These are phyloP conservation scores for Loripinus fragilis DNA, from an alignment of 2,888 invertebrate species.

Conservation along the genomic window DNA sequence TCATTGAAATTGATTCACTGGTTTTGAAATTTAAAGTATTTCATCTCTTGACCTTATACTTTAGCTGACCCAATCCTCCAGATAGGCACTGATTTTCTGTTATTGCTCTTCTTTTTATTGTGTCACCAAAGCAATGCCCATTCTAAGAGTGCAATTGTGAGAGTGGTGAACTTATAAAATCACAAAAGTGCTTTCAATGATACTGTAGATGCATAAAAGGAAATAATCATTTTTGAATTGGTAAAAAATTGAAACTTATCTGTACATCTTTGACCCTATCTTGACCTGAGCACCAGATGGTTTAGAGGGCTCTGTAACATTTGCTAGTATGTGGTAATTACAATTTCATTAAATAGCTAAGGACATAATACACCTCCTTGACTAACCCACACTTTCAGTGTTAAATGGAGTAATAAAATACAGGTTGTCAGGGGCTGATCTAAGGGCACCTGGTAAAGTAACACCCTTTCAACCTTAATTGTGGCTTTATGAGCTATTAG, in stretches of 20 bases:
- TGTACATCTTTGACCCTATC: neutral
- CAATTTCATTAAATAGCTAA: slow-evolving; percentile 32
- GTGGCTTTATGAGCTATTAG: slow-evolving; percentile 13
- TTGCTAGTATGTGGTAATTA: slow-evolving; percentile 41
- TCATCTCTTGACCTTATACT: slow-evolving; percentile 16
- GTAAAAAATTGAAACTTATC: no score
- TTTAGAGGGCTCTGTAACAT: slow-evolving; percentile 17
- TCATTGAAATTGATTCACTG: slow-evolving; percentile 16
- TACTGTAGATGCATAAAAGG: no score
- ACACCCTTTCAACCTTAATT: slow-evolving; percentile 14
- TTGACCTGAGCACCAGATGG: slow-evolving; percentile 17
- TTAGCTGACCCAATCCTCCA: neutral
- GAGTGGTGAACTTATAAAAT: no score
- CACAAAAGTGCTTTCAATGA: no score
- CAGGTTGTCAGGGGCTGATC: slow-evolving; percentile 11
- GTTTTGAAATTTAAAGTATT: slow-evolving; percentile 14
- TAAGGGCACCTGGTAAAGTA: slow-evolving; percentile 20
- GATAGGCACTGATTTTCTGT: no score
- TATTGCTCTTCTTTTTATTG: no score
- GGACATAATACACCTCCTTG: slow-evolving; percentile 33
- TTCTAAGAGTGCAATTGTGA: no score
- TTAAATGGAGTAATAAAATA: slow-evolving; percentile 25
- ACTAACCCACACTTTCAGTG: slow-evolving; percentile 19
- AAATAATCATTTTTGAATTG: no score
- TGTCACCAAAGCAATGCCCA: no score